These are phyloP conservation scores for Pipistrellus pipistrellus DNA, from an alignment of 2,797 vertebrate genomes.

Conservation along the genomic window DNA sequence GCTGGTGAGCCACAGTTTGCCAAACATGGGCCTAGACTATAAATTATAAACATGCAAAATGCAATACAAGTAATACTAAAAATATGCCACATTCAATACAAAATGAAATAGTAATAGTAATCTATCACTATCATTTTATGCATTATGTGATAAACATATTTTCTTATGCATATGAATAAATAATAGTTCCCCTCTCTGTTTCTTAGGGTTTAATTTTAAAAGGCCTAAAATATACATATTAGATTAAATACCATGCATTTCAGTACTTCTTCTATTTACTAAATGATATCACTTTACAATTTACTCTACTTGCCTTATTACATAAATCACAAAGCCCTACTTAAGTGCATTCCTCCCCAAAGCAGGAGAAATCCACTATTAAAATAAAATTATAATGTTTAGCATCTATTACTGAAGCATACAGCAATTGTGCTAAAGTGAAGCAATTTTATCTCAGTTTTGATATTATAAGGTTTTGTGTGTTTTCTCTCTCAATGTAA, in stretches of 20 bases:
- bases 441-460: slow-evolving; percentile 37
- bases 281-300: neutral
- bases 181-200: neutral
- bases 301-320: neutral
- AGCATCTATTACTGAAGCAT: neutral
- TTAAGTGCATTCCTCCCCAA: neutral
- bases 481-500: neutral
- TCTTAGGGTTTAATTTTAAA: neutral
- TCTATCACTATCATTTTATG: neutral
- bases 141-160: neutral
- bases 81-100: neutral
- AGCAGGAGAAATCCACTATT: slow-evolving; percentile 61
- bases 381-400: neutral
- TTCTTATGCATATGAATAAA: slow-evolving; percentile 30
- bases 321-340: neutral
- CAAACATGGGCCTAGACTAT: neutral
- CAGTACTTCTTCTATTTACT: neutral
- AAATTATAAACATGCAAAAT: neutral
- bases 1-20: too few relatives aligned
- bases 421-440: slow-evolving; percentile 5
- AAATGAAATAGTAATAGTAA: neutral
- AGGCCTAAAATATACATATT: neutral
- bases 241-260: neutral
- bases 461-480: slow-evolving; percentile 20
- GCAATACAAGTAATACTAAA: neutral